Evolutionary conservation across 2,888 invertebrate genomes (phyloP), one percentile per base, ranked within the genome.

Genomic region (Stomorhina lunata): DNA sequence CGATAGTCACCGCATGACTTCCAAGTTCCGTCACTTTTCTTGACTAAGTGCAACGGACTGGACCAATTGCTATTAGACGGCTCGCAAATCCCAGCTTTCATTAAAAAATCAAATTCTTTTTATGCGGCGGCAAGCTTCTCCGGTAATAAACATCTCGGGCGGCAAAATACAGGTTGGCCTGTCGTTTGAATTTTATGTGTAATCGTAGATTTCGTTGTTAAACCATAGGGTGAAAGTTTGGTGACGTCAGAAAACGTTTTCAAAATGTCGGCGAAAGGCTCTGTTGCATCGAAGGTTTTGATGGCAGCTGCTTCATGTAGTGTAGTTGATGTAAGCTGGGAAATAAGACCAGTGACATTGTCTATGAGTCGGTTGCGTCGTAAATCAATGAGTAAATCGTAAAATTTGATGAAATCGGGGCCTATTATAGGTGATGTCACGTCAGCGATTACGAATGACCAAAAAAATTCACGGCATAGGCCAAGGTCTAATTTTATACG

Each of bases 81-180:
- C n/a, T 50, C 72, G 50, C 72, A 78, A 55, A 79, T 79, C 10
- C 66, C 72, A 5, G 61, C n/a, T 72, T 72, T 72, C 25, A 66
- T 63, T 12, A 65, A 50, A 48, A 66, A 48, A 7, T 71, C 53
- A 37, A 61, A 78, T 53, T 69, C 69, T n/a, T 17, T 20, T 45
- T 86, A 87, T 0, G 78, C 84, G 1, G 78, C 69, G 6, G 61
- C 27, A 2, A 77, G 37, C 34, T 75, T 84, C 9, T 84, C 79
- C 0, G 88, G 89, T 1, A 87, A 86, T 1, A 91, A 80, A 27
- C 81, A 66, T 10, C 71, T 5, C 29, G 71, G n/a, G n/a, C n/a
- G n/a, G n/a, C n/a, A n/a, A n/a, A n/a, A n/a, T n/a, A n/a, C n/a
- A n/a, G n/a, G n/a, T 50, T 68, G 77, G 15, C 77, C 69, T 4